phyloP scores from a whole-genome alignment of 2,113 vertebrate species.

The Triplophysa tibetana region DNA sequence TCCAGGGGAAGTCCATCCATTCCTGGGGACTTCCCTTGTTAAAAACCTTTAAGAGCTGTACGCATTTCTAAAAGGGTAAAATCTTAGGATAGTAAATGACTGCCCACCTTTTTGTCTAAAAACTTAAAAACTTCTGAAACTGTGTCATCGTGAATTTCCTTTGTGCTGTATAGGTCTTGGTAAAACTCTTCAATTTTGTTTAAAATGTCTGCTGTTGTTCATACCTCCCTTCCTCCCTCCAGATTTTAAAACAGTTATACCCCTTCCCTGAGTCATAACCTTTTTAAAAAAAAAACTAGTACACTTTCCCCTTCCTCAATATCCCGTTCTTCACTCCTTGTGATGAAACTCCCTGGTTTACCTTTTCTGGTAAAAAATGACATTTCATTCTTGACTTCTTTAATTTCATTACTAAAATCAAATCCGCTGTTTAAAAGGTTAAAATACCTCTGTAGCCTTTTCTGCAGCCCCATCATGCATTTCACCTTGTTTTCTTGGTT shows the following conservation, averaged over 20 bases:
- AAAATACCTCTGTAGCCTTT: constrained; percentile 35
- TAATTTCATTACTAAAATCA: constrained; percentile 30
- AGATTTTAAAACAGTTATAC: neutral
- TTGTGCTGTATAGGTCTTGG: neutral
- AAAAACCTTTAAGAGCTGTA: constrained; percentile 16
- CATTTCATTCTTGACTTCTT: constrained; percentile 39
- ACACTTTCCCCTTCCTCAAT: constrained; percentile 29
- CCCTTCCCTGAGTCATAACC: neutral
- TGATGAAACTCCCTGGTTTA: constrained; percentile 3
- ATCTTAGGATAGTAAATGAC: constrained; percentile 23
- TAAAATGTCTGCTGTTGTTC: neutral
- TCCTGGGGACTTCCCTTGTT: neutral
- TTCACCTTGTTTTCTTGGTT: constrained; percentile 4
- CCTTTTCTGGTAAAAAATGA: neutral
- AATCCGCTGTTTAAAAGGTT: neutral
- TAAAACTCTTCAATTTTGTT: constrained; percentile 2
- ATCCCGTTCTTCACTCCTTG: constrained; percentile 17
- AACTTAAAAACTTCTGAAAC: neutral
- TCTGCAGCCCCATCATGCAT: constrained; percentile 38
- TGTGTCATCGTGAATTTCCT: neutral
- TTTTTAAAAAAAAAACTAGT: constrained; percentile 33
- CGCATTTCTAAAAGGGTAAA: constrained; percentile 3
- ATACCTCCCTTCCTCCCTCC: too few species aligned
- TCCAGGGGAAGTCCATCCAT: constrained; percentile 22
- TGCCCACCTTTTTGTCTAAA: neutral